phyloP scores from a whole-genome alignment of 2,888 invertebrate genomes.

The Empis livida region DNA sequence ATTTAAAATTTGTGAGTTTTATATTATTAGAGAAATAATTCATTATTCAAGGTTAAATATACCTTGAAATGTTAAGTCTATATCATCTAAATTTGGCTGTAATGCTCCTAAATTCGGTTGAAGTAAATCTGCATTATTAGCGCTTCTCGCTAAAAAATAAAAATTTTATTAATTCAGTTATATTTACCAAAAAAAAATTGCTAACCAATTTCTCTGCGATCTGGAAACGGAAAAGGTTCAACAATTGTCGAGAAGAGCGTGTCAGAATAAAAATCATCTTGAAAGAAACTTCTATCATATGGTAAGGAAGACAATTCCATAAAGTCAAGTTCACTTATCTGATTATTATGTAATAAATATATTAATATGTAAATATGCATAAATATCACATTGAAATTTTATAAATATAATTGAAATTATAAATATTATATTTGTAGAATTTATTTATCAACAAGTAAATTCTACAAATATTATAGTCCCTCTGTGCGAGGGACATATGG shows the following conservation, averaged over 20 bases:
- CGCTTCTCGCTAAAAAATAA: constrained; percentile 43
- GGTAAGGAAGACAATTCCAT: constrained; percentile 29
- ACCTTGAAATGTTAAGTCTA: constrained; percentile 75
- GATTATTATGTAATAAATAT: neutral
- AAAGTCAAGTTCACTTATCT: constrained; percentile 37
- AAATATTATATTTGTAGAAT: too few species aligned
- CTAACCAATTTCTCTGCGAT: constrained; percentile 88
- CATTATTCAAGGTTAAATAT: constrained; percentile 9
- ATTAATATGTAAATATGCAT: neutral
- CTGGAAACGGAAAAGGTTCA: constrained; percentile 91
- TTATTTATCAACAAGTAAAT: too few species aligned
- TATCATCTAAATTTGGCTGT: constrained; percentile 93
- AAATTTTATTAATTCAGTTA: too few species aligned
- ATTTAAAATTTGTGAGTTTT: constrained; percentile 14
- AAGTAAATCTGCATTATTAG: constrained; percentile 89
- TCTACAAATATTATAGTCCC: too few species aligned
- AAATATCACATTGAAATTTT: too few species aligned
- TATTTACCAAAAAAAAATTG: neutral
- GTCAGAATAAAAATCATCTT: constrained; percentile 57
- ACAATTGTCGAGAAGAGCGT: constrained; percentile 69
- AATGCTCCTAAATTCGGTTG: constrained; percentile 95
- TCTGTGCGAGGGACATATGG: too few species aligned
- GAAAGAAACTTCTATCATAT: constrained; percentile 20
- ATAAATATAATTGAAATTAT: too few species aligned
- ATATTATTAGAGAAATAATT: neutral